A percentile compares a stretch with the other conserved stretches of the same genome.
Evolutionary conservation across 2,888 invertebrate species (phyloP).

Genomic region (Uropetala carovei): DNA sequence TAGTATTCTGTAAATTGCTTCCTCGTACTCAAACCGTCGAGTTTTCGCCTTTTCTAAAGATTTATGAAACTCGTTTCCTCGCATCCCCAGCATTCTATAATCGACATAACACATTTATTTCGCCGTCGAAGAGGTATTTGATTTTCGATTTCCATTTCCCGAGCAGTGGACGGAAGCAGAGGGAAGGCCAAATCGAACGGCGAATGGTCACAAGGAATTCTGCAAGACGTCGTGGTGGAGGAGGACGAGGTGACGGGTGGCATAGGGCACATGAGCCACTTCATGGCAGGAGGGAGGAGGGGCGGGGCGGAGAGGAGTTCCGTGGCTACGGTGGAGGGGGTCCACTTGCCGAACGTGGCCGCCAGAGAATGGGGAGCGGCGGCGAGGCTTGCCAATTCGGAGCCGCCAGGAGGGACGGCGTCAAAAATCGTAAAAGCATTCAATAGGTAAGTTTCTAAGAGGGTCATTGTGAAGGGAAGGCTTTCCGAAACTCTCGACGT

Average conservation of each 20-base stretch:
- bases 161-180: neutral
- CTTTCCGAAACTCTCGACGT: neutral
- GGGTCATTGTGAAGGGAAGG: neutral
- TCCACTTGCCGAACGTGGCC: neutral
- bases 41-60: neutral
- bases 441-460: neutral
- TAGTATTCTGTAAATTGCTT: too few species aligned
- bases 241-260: slow-evolving; percentile 6
- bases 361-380: slow-evolving; percentile 5
- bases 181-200: slow-evolving; percentile 15
- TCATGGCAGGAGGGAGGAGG: neutral
- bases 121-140: too few species aligned
- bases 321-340: slow-evolving; percentile 5
- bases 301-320: neutral
- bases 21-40: too few species aligned
- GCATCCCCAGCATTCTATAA: neutral
- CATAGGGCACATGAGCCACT: neutral
- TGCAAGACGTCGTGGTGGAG: slow-evolving; percentile 46
- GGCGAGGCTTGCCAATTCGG: neutral
- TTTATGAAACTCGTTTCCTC: neutral
- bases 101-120: neutral
- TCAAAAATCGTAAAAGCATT: slow-evolving; percentile 10
- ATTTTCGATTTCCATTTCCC: too few species aligned
- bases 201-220: slow-evolving; percentile 6
- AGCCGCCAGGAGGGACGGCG: neutral